Evolutionary conservation across 2,797 vertebrate genomes (phyloP), one percentile per base, ranked within the genome.

Genomic region (Cynodonichthys magdalenae): DNA sequence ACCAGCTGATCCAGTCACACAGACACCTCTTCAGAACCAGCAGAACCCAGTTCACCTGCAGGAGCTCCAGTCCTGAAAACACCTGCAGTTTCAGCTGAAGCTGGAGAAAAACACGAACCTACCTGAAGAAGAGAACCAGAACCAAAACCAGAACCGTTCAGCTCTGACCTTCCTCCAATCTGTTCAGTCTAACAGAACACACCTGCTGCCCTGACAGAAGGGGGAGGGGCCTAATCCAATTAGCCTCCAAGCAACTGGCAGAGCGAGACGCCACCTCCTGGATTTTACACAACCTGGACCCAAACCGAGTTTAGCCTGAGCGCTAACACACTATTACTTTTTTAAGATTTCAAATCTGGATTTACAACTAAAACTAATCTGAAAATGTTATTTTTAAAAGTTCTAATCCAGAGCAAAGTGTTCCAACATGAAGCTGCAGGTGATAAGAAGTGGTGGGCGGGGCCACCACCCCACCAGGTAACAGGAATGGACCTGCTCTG

Each of bases 141-240:
- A 54, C 17, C 62, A 28, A 45, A 19, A 52, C 59, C 15, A 27
- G 41, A 28, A 74, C 36, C 6, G 45, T 19, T 39, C n/a, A 12
- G 55, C 34, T 44, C 18, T 0, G 49, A 65, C 36, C 12, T 39
- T 44, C 55, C 44, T 36, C 34, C 6, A 20, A 29, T 58, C 65
- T 60, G 60, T 20, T 20, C 62, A 20, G 54, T 27, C 50, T 17
- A 2, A 17, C 20, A 19, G n/a, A 29, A 27, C 39, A 27, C 31
- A 69, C 75, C 71, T 77, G 75, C 56, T 53, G 51, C 48, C 18
- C 50, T 28, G 24, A 29, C 20, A 0, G 48, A 11, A 53, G 59
- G 72, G 68, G 84, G 71, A 31, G 64, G 69, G 74, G 53, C 66
- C 29, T 85, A 84, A 87, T 84, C 84, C 74, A 78, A 82, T 88